A percentile compares a stretch with the other conserved stretches of the same genome.
phyloP scores from a whole-genome alignment of 2,797 vertebrate species.

The Mus spretus region DNA sequence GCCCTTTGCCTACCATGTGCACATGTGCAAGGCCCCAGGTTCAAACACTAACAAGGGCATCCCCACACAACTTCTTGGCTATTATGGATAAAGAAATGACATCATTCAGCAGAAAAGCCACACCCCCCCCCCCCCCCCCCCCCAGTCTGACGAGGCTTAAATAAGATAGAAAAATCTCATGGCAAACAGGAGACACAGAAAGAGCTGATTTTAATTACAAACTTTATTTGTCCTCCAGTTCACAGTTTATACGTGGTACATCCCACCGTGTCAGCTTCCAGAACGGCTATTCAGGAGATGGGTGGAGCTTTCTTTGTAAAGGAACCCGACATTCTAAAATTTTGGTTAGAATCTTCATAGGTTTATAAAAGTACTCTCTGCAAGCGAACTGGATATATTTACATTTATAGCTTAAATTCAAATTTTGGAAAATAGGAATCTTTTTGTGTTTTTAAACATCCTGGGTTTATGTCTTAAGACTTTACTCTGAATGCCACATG shows the following conservation, averaged over 20 bases:
- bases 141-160: conserved; percentile 31
- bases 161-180: conserved; percentile 75
- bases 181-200: conserved; percentile 87
- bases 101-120: conserved; percentile 67
- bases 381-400: conserved; percentile 90
- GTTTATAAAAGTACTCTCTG: conserved; percentile 89
- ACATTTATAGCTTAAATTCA: conserved; percentile 88
- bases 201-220: conserved; percentile 89
- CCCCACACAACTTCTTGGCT: conserved; percentile 18
- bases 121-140: background rate
- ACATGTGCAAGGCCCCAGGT: background rate
- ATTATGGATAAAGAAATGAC: conserved; percentile 15
- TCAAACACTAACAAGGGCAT: background rate
- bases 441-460: conserved; percentile 64
- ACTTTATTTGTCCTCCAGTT: conserved; percentile 92
- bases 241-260: conserved; percentile 90
- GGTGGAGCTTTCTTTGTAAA: conserved; percentile 86
- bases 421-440: conserved; percentile 83
- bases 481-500: conserved; percentile 65
- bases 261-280: conserved; percentile 87
- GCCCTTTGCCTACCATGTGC: background rate
- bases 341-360: conserved; percentile 85
- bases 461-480: conserved; percentile 67
- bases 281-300: conserved; percentile 88
- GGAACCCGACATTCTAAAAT: conserved; percentile 87